Conservation (phyloP, 2,888 invertebrate species). For the Coenonympha arcania region DNA sequence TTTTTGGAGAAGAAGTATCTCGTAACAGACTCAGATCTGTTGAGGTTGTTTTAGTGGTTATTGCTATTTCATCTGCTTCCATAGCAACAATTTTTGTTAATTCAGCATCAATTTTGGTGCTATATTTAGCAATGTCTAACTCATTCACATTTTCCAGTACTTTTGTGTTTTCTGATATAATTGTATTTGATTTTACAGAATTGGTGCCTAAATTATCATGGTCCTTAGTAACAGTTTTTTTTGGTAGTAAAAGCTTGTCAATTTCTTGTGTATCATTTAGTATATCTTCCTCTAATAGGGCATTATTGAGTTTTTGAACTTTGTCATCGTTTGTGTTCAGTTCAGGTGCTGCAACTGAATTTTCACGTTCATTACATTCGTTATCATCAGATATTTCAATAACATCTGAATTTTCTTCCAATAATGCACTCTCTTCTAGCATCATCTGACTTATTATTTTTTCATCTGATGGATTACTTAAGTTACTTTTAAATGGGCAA, state of each 20-base stretch:
- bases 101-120: not conserved
- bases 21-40: too few relatives aligned
- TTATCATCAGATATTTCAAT: constrained; percentile 8
- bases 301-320: not conserved
- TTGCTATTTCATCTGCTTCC: not conserved
- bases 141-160: not conserved
- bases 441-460: not conserved
- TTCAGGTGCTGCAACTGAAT: not conserved
- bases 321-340: not conserved
- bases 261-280: constrained; percentile 1
- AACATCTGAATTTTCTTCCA: not conserved
- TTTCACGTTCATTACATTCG: not conserved
- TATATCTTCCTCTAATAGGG: not conserved
- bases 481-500: not conserved
- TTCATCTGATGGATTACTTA: too few relatives aligned
- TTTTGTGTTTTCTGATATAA: not conserved
- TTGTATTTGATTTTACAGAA: not conserved
- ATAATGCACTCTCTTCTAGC: not conserved
- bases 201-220: not conserved
- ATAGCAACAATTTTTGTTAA: not conserved
- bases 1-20: not conserved
- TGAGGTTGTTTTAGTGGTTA: not conserved
- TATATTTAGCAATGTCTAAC: not conserved
- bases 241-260: constrained; percentile 1
- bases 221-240: not conserved